These are phyloP conservation scores for Chloroclysta siterata DNA, from an alignment of 2,888 invertebrate species.

Conservation along the genomic window DNA sequence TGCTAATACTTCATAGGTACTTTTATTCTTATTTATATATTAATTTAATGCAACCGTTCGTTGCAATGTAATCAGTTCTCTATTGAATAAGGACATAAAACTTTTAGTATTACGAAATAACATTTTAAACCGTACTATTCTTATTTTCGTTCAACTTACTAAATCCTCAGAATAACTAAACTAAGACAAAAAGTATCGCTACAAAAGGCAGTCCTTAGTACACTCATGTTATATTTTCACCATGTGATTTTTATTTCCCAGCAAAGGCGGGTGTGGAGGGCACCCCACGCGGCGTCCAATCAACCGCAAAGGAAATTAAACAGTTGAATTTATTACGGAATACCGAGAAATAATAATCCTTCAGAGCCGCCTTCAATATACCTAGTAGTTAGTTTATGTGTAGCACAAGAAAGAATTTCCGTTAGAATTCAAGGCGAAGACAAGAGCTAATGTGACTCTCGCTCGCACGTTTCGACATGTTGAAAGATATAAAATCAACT, in stretches of 20 bases:
- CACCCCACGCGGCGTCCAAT: constrained; percentile 59
- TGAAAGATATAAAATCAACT: too few species aligned
- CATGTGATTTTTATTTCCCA: constrained; percentile 46
- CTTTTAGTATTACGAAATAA: too few species aligned
- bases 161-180: background rate
- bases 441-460: too few species aligned
- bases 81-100: too few species aligned
- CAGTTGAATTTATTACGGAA: constrained; percentile 70
- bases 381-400: constrained; percentile 47
- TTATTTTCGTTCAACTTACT: background rate
- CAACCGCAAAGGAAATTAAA: constrained; percentile 75
- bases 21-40: too few species aligned
- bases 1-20: too few species aligned
- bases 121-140: too few species aligned
- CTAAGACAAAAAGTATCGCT: background rate
- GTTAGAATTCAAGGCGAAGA: constrained; percentile 17
- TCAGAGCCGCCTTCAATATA: constrained; percentile 50
- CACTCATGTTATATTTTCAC: background rate
- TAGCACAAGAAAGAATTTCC: constrained; percentile 26
- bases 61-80: too few species aligned
- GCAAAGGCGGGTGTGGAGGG: constrained; percentile 28
- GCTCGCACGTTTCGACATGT: too few species aligned
- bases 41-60: too few species aligned
- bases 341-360: constrained; percentile 54
- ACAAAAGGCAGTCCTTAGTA: background rate